Evolutionary conservation across 2,888 invertebrate genomes (phyloP).

Genomic region (Hydroisotoma schaefferi): DNA sequence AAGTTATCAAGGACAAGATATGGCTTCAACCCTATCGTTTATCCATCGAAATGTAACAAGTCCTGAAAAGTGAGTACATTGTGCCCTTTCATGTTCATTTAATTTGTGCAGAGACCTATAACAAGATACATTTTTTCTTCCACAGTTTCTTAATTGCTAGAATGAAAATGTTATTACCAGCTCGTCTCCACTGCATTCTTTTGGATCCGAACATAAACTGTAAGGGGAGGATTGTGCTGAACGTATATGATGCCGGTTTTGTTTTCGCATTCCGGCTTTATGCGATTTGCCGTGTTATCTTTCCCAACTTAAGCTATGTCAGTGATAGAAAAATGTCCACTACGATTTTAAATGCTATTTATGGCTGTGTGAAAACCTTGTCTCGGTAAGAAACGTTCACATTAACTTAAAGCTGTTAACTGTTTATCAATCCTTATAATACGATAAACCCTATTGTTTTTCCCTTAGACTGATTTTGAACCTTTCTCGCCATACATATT

Average conservation of each 20-base stretch:
- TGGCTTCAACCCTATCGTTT: constrained; percentile 30
- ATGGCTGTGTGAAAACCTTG: not conserved
- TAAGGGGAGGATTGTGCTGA: constrained; percentile 22
- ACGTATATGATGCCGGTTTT: constrained; percentile 31
- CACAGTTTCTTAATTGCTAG: constrained; percentile 33
- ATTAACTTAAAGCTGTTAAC: too few relatives aligned
- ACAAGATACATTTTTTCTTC: constrained; percentile 1
- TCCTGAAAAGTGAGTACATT: constrained; percentile 28
- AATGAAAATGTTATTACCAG: constrained; percentile 24
- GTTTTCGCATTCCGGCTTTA: constrained; percentile 40
- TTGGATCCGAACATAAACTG: constrained; percentile 40
- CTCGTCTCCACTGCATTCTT: constrained; percentile 25
- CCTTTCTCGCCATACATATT: not conserved
- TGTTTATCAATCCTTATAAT: not conserved
- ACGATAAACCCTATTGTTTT: not conserved
- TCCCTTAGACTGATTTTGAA: not conserved
- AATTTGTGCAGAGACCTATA: too few relatives aligned
- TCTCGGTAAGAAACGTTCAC: not conserved
- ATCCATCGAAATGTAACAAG: not conserved
- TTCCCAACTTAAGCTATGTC: constrained; percentile 18
- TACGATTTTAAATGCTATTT: not conserved
- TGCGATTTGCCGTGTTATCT: constrained; percentile 38
- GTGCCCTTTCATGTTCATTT: too few relatives aligned
- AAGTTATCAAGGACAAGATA: constrained; percentile 33
- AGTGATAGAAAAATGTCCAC: constrained; percentile 7